Base-by-base conservation (phyloP, 2,888 invertebrate species). In the Mesochorus sp. region DNA sequence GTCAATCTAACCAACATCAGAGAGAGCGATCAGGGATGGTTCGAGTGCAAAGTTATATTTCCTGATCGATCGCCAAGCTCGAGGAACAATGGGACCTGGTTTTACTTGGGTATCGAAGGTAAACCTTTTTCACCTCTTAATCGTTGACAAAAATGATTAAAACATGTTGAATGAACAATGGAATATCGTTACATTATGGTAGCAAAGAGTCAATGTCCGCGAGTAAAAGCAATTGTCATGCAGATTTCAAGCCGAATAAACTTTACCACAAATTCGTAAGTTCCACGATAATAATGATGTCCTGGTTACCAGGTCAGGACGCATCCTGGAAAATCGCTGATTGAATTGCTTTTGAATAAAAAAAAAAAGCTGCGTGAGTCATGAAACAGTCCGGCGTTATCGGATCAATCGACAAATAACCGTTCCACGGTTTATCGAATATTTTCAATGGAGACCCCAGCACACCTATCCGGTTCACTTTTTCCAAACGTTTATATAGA, bases 11-110 rank as follows among this genome's bases (percentile, higher is more conserved):
- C 96, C 71, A 94, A 96, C 83, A 96, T 98, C 85, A 93, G 96
- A 80, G 97, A 97, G 91, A 94, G 95, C 61, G 98, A 98, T 91
- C 95, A 96, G 87, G 98, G 98, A 83, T 96, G 97, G 94, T 98
- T 97, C 92, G 96, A 97, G 92, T 98, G 98, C 92, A 95, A 94
- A 88, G 95, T 98, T 80, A 94, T 95, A 87, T 97, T 97, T 91
- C 96, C 97, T 78, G 97, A 97, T 91, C 94, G 97, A 85, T 94
- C 96, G 67, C 97, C 97, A n/a, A 95, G 95, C 82, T 94, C 95
- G 26, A 93, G 96, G 81, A 95, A 96, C 89, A 98, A 98, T 91
- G 97, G 98, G 82, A 97, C 97, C 21, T 96, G 96, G 95, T 97
- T 96, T 89, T 95, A 96, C 90, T 94, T 98, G 72, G 94, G 95